Percentiles rank a stretch among this genome's conserved stretches.
phyloP scores from a whole-genome alignment of 2,888 invertebrate genomes.

The Chloroclysta siterata region DNA sequence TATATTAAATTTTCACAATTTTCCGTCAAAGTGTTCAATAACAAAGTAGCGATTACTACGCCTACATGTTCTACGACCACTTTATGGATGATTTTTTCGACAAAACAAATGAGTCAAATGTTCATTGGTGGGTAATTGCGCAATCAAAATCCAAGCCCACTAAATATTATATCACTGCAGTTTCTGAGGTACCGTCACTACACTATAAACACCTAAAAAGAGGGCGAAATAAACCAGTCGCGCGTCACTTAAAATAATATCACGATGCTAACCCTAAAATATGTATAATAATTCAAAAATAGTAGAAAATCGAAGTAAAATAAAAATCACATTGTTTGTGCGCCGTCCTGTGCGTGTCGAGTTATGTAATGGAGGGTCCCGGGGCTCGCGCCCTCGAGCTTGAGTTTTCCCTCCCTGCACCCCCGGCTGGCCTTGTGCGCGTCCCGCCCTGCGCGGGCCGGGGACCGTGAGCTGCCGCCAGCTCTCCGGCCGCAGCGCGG shows the following conservation, averaged over 20 bases:
- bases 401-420: conserved; percentile 49
- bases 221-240: conserved; percentile 61
- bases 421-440: conserved; percentile 52
- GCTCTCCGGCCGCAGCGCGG: conserved; percentile 15
- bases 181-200: conserved; percentile 54
- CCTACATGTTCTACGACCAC: conserved; percentile 18
- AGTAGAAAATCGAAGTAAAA: conserved; percentile 77
- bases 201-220: conserved; percentile 66
- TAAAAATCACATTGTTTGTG: conserved; percentile 84
- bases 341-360: conserved; percentile 83
- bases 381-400: conserved; percentile 58
- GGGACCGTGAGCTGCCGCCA: conserved; percentile 27
- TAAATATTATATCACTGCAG: conserved; percentile 61
- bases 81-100: conserved; percentile 50
- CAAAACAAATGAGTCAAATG: conserved; percentile 36
- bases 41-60: conserved; percentile 20
- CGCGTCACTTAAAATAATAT: conserved; percentile 76
- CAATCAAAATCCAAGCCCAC: conserved; percentile 40
- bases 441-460: conserved; percentile 48
- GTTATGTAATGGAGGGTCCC: conserved; percentile 83
- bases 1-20: conserved; percentile 60
- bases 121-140: conserved; percentile 35
- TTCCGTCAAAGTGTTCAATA: conserved; percentile 3
- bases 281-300: conserved; percentile 78
- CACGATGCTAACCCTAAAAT: conserved; percentile 77